Base-by-base conservation (phyloP, 2,888 invertebrate species). In the Cryptops parisi region DNA sequence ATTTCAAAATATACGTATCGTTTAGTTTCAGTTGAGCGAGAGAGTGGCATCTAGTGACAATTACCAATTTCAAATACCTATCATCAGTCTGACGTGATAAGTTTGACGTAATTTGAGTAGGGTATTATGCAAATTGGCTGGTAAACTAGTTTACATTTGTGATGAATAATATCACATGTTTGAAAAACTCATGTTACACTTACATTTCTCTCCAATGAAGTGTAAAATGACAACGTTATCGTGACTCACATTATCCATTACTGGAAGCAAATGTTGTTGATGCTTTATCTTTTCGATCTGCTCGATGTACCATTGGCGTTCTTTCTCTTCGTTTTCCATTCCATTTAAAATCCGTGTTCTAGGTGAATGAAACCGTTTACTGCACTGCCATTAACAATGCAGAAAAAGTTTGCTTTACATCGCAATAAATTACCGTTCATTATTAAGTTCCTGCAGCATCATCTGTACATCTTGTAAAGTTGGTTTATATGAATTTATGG, bases 311-410 rank as follows among this genome's bases (percentile, higher is more conserved):
- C 55, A 52, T 21, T 40, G 47, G 12, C 45, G 46, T 27, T 55
- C 55, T 23, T 51, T 55, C 47, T 55, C 55, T 52, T 55, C 55
- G 4, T 24, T 38, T 47, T 55, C 52, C 15, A 55, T 52, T 17
- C 52, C 55, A 23, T 52, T 46, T 26, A 55, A 33, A 43, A 55
- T 55, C 27, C 52, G 44, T 25, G 47, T 22, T 41, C 55, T 55
- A 24, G 6, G n/a, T n/a, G n/a, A n/a, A n/a, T n/a, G n/a, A n/a
- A n/a, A n/a, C n/a, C n/a, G n/a, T n/a, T n/a, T n/a, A n/a, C n/a
- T n/a, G n/a, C n/a, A n/a, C n/a, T n/a, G n/a, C n/a, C n/a, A n/a
- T n/a, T n/a, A n/a, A n/a, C n/a, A n/a, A n/a, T n/a, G n/a, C n/a
- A n/a, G n/a, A n/a, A n/a, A n/a, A n/a, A n/a, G n/a, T n/a, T n/a